These are phyloP conservation scores for Dendroctonus ponderosae DNA, from an alignment of 1,140 invertebrate species.

Conservation along the genomic window DNA sequence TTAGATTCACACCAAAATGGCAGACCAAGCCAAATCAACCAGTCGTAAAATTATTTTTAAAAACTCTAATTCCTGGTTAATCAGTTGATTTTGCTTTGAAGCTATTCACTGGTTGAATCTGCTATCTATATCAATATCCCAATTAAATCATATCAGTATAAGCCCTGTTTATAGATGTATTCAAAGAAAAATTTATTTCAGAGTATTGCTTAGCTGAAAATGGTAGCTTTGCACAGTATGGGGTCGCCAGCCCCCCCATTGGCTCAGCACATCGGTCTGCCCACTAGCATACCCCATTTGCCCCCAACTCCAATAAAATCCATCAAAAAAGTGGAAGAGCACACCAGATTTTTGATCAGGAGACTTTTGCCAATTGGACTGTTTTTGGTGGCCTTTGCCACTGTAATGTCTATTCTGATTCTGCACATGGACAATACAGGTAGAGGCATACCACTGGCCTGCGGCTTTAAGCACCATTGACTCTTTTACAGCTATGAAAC, in stretches of 20 bases:
- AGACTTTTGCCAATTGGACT: conserved; percentile 60
- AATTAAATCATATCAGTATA: no score
- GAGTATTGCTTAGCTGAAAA: no score
- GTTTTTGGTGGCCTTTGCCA: conserved; percentile 65
- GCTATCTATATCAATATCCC: no score
- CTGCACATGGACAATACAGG: conserved; percentile 68
- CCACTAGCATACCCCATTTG: conserved; percentile 5
- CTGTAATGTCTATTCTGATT: conserved; percentile 64
- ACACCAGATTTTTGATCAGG: conserved; percentile 40
- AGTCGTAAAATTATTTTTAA: no score
- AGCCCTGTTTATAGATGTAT: no score
- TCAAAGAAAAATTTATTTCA: no score
- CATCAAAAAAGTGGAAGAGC: background rate
- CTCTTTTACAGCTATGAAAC: conserved; percentile 56
- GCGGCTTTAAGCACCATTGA: background rate
- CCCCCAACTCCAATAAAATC: conserved; percentile 10
- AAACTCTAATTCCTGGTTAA: no score
- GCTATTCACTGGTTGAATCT: no score
- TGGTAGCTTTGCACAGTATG: no score
- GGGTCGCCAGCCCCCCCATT: conserved; percentile 5
- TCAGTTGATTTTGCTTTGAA: no score
- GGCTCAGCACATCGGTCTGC: conserved; percentile 17
- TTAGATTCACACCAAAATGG: no score
- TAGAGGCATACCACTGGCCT: conserved; percentile 45
- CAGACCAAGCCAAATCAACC: no score